Percentiles rank a stretch among this genome's conserved stretches.
These are phyloP conservation scores for Bombylius discolor DNA, from an alignment of 2,888 invertebrate genomes.

Conservation along the genomic window DNA sequence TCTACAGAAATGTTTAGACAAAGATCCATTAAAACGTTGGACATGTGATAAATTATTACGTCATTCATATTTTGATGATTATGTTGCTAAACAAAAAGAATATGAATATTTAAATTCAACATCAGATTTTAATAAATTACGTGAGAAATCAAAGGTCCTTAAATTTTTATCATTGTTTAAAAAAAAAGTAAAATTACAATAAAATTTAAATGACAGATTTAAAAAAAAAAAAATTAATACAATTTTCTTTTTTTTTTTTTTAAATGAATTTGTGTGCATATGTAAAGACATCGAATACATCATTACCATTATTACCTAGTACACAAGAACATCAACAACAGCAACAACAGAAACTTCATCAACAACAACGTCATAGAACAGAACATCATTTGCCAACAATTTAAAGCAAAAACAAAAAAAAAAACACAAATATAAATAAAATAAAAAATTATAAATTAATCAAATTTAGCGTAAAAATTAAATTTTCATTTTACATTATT, in stretches of 20 bases:
- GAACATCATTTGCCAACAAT: slow-evolving; percentile 38
- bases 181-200: slow-evolving; percentile 9
- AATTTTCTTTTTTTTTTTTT: slow-evolving; percentile 4
- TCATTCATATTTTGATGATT: slow-evolving; percentile 86
- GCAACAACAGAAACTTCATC: background rate
- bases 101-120: slow-evolving; percentile 20
- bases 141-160: slow-evolving; percentile 46
- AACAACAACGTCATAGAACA: slow-evolving; percentile 24
- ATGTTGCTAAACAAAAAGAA: slow-evolving; percentile 67
- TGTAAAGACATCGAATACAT: slow-evolving; percentile 35
- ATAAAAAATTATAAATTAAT: no score
- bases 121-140: slow-evolving; percentile 31
- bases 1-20: slow-evolving; percentile 82
- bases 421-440: no score
- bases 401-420: slow-evolving; percentile 4
- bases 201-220: background rate
- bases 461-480: no score
- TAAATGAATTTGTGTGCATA: background rate
- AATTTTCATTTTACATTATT: no score
- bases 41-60: slow-evolving; percentile 80
- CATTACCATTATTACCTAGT: slow-evolving; percentile 34
- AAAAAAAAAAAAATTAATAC: background rate
- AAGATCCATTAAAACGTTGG: slow-evolving; percentile 84
- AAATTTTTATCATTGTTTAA: slow-evolving; percentile 15
- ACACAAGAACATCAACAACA: slow-evolving; percentile 29